Evolutionary conservation across 1,140 invertebrate species (phyloP).

Genomic region (Halyomorpha halys): DNA sequence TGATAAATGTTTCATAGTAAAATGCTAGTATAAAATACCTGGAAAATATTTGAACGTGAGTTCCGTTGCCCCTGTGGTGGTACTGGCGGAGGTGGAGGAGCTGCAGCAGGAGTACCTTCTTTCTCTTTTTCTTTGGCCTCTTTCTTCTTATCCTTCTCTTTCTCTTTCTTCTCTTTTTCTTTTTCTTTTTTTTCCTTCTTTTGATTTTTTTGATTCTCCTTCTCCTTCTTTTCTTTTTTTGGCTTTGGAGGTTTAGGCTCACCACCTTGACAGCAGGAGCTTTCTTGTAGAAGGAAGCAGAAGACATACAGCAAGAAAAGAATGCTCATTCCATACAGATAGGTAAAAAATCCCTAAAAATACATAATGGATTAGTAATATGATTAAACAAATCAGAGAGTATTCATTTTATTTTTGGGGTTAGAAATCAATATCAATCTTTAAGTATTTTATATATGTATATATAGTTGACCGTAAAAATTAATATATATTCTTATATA

Average conservation of each 20-base stretch:
- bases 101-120: slow-evolving; percentile 16
- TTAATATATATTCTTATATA: too few relatives aligned
- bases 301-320: slow-evolving; percentile 93
- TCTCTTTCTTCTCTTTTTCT: slow-evolving; percentile 30
- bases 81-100: slow-evolving; percentile 22
- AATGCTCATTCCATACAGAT: slow-evolving; percentile 89
- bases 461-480: too few relatives aligned
- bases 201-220: slow-evolving; percentile 39
- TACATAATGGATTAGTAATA: slow-evolving; percentile 20
- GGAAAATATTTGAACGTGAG: slow-evolving; percentile 31
- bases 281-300: slow-evolving; percentile 88
- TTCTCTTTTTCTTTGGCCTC: slow-evolving; percentile 26
- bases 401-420: too few relatives aligned
- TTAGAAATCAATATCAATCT: too few relatives aligned
- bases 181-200: slow-evolving; percentile 33
- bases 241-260: slow-evolving; percentile 61
- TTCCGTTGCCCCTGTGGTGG: slow-evolving; percentile 28
- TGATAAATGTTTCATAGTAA: background rate
- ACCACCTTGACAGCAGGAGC: slow-evolving; percentile 62
- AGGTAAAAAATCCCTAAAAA: slow-evolving; percentile 89
- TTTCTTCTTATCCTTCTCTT: slow-evolving; percentile 30
- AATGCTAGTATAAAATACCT: slow-evolving; percentile 26
- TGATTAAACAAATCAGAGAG: too few relatives aligned
- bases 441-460: too few relatives aligned
- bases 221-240: slow-evolving; percentile 42